Evolutionary conservation across 1,140 invertebrate species (phyloP), one percentile per base, ranked within the genome.

Genomic region (Mylabris phalerata): DNA sequence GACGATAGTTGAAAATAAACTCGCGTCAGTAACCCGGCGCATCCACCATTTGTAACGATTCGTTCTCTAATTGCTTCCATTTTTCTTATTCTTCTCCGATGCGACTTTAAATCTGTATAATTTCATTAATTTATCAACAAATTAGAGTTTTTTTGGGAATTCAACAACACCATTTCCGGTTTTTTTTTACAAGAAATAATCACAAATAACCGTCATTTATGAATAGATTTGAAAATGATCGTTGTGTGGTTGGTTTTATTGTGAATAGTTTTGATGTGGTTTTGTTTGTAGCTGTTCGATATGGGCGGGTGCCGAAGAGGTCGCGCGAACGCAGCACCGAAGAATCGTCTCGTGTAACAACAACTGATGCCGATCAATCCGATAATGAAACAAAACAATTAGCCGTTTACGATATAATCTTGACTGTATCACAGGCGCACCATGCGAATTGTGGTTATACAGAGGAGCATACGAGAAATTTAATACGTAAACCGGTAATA

Each of bases 221-320:
- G 32, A 32, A 32, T 32, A 19, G 19, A 32, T 32, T 32, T 32
- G 32, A 32, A 32, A 42, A 42, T n/a, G 19, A 19, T 19, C 19
- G 19, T 19, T 19, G 19, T 19, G 19, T 19, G 1, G 19, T 42
- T 42, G 41, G 4, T 42, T 42, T 3, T 42, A n/a, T 42, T 10
- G 41, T 42, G 10, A 42, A 42, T 11, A 11, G 10, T n/a, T 42
- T 10, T 42, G 11, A 7, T 42, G 5, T 10, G 9, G 4, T 40
- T 10, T 10, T 40, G 4, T 48, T 48, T 49, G 26, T 49, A 97
- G 95, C 95, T 71, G 95, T 98, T 46, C 80, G 94, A 68, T 98
- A 97, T 80, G 95, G 95, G 47, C 83, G 95, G 55, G 93, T 97
- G 57, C 95, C 95, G 46, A 98, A 97, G 76, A 82, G 93, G 66